Base-by-base conservation (phyloP, 2,113 vertebrate species). In the Atractosteus spatula region DNA sequence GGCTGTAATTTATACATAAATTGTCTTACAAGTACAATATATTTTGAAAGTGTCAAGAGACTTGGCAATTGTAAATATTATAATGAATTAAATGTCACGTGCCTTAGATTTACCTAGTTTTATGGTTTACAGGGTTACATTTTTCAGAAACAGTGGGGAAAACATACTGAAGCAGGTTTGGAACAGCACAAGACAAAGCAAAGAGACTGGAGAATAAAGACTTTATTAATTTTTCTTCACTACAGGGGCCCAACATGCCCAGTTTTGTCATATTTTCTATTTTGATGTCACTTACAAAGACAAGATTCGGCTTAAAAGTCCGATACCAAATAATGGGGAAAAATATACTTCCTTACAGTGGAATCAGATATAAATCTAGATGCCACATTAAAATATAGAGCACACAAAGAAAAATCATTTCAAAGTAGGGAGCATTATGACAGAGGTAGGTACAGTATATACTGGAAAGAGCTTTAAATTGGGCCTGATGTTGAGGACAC, bases 321-420 rank as follows among this genome's bases (percentile, higher is more conserved):
- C 29, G 16, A 68, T 55, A 68, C 64, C 66, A 68, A 73, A 73
- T 68, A 55, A 54, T 56, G n/a, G 61, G 55, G 65, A 65, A 73
- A 73, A 73, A 73, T 73, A 73, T 68, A 73, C 68, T 68, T 73
- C 72, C 72, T 73, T 10, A 66, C 42, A 73, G 73, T 64, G 59
- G 72, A 73, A 56, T 45, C 55, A 55, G 61, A 62, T 69, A 74
- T 57, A 74, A 74, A 73, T 73, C 56, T 68, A 73, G 72, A 57
- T 62, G 72, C 44, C 67, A 69, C 63, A 69, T 69, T 68, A 54
- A 68, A 54, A 68, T 63, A 69, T 63, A 44, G 45, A 62, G 54
- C 42, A 69, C 17, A 44, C 47, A 68, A 55, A 47, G 54, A 68
- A 51, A 29, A 68, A 74, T 69, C 42, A 74, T 69, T 62, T 59